Base-by-base conservation (phyloP, 2,888 invertebrate species). In the Sussaba pulchella region DNA sequence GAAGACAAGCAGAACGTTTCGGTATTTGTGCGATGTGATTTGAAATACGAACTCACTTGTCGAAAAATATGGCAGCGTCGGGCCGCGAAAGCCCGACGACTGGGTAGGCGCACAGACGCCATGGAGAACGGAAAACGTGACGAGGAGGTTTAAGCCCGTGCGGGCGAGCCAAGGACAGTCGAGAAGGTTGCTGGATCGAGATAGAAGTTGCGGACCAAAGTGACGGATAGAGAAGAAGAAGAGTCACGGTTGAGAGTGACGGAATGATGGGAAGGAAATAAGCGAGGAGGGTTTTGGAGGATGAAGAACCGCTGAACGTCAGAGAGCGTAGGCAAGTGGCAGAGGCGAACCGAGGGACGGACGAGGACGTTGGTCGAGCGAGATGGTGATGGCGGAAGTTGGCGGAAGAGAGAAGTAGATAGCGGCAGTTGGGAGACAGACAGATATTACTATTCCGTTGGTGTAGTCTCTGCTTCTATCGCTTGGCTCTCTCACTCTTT, bases 401-500 rank as follows among this genome's bases (percentile, higher is more conserved):
- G 57, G 54, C 59, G 39, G 59, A 71, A 80, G 24, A 78, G 78
- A 70, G 66, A 64, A 76, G 74, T 73, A 66, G 78, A 74, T 19
- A 21, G 50, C 61, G 73, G 43, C 36, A 57, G 19, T 43, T 41
- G 54, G 41, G 47, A 47, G 80, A 73, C 80, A 85, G 81, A 63
- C 83, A 64, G 81, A 83, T 83, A 87, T 88, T 87, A 85, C 83
- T 88, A 88, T 88, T 88, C 88, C 84, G 73, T 64, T 24, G 66
- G 82, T 83, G 86, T 86, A 83, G 79, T 79, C 81, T 71, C 75
- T 78, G 52, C 52, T 26, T 59, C 63, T 74, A 71, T 61, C 59
- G 2, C 78, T 70, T 63, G 61, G 26, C 61, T 54, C 31, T 43
- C 24, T 74, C 71, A 43, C 57, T 39, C 19, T 19, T 31, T 54